Conservation (phyloP, 2,888 invertebrate species). For the Fragum whitleyi region DNA sequence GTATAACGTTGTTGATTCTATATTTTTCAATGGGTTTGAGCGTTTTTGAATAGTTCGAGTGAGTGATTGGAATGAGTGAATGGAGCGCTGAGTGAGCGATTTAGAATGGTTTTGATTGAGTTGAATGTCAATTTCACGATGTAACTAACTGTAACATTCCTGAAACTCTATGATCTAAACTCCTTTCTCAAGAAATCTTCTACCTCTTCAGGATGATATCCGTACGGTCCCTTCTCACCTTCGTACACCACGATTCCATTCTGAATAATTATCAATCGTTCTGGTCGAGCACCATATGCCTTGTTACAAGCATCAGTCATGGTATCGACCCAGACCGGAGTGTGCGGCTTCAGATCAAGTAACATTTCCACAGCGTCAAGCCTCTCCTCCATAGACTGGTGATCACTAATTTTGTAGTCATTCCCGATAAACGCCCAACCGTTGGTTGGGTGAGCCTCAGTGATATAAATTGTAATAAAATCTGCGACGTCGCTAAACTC, state of each 20-base stretch:
- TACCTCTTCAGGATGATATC: conserved; percentile 73
- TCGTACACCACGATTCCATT: conserved; percentile 71
- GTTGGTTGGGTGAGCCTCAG: conserved; percentile 79
- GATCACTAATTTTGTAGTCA: conserved; percentile 69
- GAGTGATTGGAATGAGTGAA: too few species aligned
- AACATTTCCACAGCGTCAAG: conserved; percentile 69
- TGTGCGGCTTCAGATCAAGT: conserved; percentile 42
- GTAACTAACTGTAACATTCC: too few species aligned
- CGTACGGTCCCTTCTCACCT: conserved; percentile 73
- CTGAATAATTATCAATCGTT: conserved; percentile 75
- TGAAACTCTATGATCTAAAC: conserved; percentile 26
- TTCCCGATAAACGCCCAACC: conserved; percentile 76
- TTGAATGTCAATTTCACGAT: too few species aligned
- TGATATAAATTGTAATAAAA: conserved; percentile 79
- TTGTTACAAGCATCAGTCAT: conserved; percentile 73
- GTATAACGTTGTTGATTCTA: too few species aligned
- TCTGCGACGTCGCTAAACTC: conserved; percentile 72
- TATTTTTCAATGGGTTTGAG: too few species aligned
- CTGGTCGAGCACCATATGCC: conserved; percentile 74
- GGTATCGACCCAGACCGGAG: conserved; percentile 74
- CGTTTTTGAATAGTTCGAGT: too few species aligned
- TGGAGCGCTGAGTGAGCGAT: too few species aligned
- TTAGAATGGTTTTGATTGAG: too few species aligned
- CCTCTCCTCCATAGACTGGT: conserved; percentile 68
- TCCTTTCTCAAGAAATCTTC: conserved; percentile 70